Conservation (phyloP, 2,797 vertebrate species). For the Dryobates pubescens region DNA sequence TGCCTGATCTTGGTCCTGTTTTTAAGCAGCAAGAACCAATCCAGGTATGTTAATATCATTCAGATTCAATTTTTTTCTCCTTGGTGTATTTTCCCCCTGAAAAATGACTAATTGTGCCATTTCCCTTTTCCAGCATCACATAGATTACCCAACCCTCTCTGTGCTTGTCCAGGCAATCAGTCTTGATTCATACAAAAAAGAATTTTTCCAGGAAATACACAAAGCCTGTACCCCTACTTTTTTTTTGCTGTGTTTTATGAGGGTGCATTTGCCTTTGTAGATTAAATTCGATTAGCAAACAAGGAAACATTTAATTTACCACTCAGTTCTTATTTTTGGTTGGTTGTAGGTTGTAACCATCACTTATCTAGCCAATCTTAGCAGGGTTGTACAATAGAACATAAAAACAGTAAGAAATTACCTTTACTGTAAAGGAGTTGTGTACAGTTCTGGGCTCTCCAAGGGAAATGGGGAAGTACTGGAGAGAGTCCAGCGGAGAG, state of each 20-base stretch:
- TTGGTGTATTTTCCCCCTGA: neutral
- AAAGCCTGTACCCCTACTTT: neutral
- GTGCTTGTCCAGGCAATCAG: neutral
- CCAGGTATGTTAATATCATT: conserved; percentile 83
- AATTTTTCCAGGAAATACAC: neutral
- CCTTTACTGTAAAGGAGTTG: neutral
- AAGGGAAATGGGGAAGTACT: no score
- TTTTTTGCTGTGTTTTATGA: neutral
- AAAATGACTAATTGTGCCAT: neutral
- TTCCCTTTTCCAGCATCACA: conserved; percentile 10
- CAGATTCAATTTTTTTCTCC: neutral
- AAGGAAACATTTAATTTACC: neutral
- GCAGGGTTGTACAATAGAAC: neutral
- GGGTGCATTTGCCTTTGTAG: neutral
- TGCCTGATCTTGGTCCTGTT: conserved; percentile 94
- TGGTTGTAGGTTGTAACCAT: neutral
- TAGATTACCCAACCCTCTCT: neutral
- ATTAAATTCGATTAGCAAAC: neutral
- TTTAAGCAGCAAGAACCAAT: conserved; percentile 98
- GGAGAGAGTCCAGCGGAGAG: no score
- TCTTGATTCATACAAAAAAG: neutral
- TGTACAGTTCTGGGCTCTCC: no score
- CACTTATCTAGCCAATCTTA: neutral
- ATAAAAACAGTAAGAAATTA: neutral
- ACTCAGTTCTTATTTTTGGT: neutral